Conservation (phyloP, 1,140 invertebrate species). For the Andricus grossulariae region DNA sequence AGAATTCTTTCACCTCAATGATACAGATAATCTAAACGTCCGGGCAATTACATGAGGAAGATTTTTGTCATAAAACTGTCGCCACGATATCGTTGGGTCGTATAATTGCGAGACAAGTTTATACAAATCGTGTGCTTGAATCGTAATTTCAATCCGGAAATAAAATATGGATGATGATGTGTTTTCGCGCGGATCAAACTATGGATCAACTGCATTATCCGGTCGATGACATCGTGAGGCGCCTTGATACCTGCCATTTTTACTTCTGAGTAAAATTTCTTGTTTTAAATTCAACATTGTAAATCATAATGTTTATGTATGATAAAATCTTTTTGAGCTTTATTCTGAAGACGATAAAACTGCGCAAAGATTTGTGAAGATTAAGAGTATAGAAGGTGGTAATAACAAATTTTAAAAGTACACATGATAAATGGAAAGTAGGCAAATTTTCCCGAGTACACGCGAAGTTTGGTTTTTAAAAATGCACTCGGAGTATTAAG, state of each 20-base stretch:
- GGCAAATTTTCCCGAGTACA: constrained; percentile 9
- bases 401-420: constrained; percentile 17
- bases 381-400: background rate
- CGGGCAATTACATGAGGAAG: background rate
- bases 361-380: too few species aligned
- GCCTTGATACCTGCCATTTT: background rate
- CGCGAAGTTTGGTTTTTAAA: constrained; percentile 7
- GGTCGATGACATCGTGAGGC: constrained; percentile 9
- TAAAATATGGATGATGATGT: background rate
- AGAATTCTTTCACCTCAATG: constrained; percentile 7
- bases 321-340: background rate
- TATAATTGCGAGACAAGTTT: background rate
- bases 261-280: background rate
- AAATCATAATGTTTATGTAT: background rate
- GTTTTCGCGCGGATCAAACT: background rate
- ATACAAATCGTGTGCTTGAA: background rate
- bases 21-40: constrained; percentile 23
- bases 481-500: constrained; percentile 17
- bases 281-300: background rate
- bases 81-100: background rate
- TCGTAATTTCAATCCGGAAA: constrained; percentile 20
- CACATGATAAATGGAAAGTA: constrained; percentile 24
- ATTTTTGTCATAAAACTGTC: constrained; percentile 25
- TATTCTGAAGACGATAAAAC: background rate
- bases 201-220: constrained; percentile 19